phyloP scores from a whole-genome alignment of 2,113 vertebrate genomes.

The Antigone vipio region DNA sequence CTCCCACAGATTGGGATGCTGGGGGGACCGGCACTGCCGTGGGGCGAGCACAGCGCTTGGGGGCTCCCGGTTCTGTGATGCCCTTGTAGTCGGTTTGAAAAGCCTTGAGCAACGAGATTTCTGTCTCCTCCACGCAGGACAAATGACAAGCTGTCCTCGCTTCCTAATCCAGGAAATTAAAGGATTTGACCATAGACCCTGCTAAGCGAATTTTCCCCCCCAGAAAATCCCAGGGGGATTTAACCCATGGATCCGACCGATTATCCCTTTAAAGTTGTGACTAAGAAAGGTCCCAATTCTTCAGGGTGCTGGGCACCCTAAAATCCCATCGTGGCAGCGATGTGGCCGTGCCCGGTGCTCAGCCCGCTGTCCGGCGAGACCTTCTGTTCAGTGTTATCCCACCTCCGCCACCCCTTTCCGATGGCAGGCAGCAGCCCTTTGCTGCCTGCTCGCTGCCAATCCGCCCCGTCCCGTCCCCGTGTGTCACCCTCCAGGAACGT shows the following conservation, averaged over 20 bases:
- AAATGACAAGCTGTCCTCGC: background rate
- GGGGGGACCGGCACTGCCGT: fast-evolving
- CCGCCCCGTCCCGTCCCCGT: fast-evolving
- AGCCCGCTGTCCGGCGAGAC: fast-evolving
- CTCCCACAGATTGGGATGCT: background rate
- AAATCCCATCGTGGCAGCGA: fast-evolving
- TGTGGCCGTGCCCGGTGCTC: fast-evolving
- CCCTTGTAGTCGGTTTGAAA: background rate
- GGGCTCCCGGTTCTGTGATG: fast-evolving
- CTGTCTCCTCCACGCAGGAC: background rate
- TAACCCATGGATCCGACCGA: conserved; percentile 18
- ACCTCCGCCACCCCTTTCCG: fast-evolving
- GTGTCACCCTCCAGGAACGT: background rate
- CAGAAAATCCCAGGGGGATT: conserved; percentile 41
- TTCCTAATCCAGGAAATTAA: conserved; percentile 70
- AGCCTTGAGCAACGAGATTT: background rate
- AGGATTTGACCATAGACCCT: conserved; percentile 40
- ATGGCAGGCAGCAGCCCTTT: background rate
- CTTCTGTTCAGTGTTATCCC: background rate
- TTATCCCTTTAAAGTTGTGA: conserved; percentile 41
- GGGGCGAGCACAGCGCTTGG: background rate
- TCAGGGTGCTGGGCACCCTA: background rate
- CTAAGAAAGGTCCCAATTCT: conserved; percentile 19
- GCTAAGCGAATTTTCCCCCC: conserved; percentile 42
- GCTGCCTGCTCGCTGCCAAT: background rate